These are phyloP conservation scores for Halocynthia aurantium DNA, from an alignment of 23 tunicate species.

Conservation along the genomic window DNA sequence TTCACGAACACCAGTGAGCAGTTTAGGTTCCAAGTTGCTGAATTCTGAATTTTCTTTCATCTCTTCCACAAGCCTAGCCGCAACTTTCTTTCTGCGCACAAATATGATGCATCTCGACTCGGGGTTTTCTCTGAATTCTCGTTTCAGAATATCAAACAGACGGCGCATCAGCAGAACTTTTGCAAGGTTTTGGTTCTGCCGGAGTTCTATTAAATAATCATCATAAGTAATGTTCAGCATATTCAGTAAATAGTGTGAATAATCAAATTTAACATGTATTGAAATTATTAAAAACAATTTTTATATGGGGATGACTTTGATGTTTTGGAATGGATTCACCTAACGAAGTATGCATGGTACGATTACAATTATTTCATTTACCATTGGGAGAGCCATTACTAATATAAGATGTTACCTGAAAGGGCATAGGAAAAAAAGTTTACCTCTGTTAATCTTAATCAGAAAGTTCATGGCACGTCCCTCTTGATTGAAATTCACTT, in stretches of 20 bases:
- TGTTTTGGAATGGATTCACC: background rate
- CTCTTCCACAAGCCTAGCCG: constrained; percentile 25
- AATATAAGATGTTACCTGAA: background rate
- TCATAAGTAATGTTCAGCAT: background rate
- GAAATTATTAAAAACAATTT: no score
- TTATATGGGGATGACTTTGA: no score
- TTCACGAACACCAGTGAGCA: constrained; percentile 45
- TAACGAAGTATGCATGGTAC: no score
- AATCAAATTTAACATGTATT: no score
- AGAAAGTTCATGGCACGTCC: background rate
- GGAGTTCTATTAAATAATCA: constrained; percentile 3
- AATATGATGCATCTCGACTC: constrained; percentile 18
- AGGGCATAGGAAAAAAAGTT: background rate
- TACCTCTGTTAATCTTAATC: constrained; percentile 1
- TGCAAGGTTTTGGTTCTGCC: background rate
- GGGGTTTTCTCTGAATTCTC: constrained; percentile 1
- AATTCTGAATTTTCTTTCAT: constrained; percentile 17
- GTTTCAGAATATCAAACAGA: background rate
- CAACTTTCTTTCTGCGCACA: constrained; percentile 21
- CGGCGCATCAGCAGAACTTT: constrained; percentile 10
- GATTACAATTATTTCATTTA: no score
- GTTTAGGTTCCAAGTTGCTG: constrained; percentile 4
- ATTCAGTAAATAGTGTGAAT: no score
- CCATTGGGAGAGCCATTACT: background rate
- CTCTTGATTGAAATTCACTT: background rate